Base-by-base conservation (phyloP, 1,140 invertebrate species). In the Nasonia longicornis region DNA sequence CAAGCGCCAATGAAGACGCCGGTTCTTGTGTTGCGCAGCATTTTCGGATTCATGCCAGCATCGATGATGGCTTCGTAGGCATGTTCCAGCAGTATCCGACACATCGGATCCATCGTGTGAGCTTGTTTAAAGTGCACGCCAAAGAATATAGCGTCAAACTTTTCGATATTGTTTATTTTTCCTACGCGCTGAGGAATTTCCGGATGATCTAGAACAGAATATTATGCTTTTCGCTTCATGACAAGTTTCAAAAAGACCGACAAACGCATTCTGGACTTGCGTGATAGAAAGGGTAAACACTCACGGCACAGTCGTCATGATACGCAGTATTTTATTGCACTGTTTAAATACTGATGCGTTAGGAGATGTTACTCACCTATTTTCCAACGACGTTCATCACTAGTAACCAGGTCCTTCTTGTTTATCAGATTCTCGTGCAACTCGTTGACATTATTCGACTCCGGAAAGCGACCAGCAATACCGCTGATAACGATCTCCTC, bases 21-120 rank as follows among this genome's bases (percentile, higher is more conserved):
- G 2, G 95, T 97, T 85, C 93, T 96, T 4, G 93, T 93, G 7
- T 92, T 93, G 45, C 94, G 95, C 79, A 92, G 91, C 7, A 96
- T 87, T 7, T 84, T 84, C 11, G 90, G 90, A 86, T 90, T 91
- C 7, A 87, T 64, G 3, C 97, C 97, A 82, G 97, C 95, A 92
- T 98, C 97, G 80, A 97, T 91, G 20, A 98, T 93, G 2, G 96
- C 95, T 91, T 98, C 97, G 85, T 96, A 95, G 0, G 95, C 91
- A 71, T 95, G 94, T 89, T 98, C 97, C 29, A 98, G 88, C 12
- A 98, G 89, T 80, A 97, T 93, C 81, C 97, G 92, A 84, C 95
- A 93, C 93, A 97, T 96, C 0, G 97, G 97, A 85, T 98, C 97
- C 95, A 97, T 96, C 11, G 92, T 93, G 81, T 97, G 93, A 0